Conservation (phyloP, 2,888 invertebrate genomes). For the Anoncus sp. region DNA sequence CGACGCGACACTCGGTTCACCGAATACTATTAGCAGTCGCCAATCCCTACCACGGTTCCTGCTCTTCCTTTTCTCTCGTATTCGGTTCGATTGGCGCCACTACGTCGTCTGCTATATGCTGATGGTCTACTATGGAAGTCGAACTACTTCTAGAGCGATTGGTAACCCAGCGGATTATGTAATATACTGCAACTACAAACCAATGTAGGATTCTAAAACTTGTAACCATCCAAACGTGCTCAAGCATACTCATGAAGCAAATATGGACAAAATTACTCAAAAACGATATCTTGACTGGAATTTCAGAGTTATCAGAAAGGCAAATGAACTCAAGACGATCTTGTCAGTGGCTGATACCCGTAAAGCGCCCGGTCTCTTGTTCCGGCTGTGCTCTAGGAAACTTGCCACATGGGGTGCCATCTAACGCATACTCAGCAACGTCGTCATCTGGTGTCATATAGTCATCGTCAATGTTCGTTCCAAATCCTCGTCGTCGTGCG, state of each 20-base stretch:
- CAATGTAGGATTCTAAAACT: background rate
- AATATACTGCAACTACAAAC: background rate
- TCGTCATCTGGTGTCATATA: background rate
- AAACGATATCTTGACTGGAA: background rate
- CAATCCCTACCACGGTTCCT: conserved; percentile 50
- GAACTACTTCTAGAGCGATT: conserved; percentile 42
- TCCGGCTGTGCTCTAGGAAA: background rate
- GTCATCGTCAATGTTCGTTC: conserved; percentile 58
- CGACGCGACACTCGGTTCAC: conserved; percentile 58
- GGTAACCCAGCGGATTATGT: background rate
- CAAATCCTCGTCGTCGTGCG: conserved; percentile 67
- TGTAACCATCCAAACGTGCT: background rate
- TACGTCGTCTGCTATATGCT: conserved; percentile 41
- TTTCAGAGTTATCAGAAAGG: background rate
- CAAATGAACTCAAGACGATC: conserved; percentile 4
- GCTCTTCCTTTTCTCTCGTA: conserved; percentile 42
- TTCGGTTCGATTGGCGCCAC: conserved; percentile 60
- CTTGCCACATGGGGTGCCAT: background rate
- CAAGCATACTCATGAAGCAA: background rate
- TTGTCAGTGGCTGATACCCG: conserved; percentile 14
- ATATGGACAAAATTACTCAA: too few relatives aligned
- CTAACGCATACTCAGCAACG: conserved; percentile 9
- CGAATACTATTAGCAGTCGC: conserved; percentile 60
- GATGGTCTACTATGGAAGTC: conserved; percentile 34
- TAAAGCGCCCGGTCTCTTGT: conserved; percentile 32